Evolutionary conservation across 2,888 invertebrate genomes (phyloP).

Genomic region (Ephialtes manifestator): DNA sequence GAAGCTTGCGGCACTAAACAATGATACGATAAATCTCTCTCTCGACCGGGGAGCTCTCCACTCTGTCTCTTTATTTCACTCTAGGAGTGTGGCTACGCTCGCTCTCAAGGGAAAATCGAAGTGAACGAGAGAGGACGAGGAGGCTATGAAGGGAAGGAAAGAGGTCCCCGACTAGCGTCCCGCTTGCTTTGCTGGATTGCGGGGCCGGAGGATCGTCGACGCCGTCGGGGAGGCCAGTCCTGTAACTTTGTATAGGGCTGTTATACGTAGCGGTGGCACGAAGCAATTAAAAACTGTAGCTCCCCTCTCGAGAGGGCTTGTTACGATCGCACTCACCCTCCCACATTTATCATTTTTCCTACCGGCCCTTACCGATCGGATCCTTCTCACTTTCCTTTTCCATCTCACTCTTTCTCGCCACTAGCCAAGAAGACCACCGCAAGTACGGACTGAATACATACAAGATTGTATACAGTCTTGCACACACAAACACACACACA

Average conservation of each 20-base stretch:
- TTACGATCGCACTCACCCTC: constrained; percentile 79
- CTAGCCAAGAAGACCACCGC: neutral
- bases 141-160: neutral
- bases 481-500: constrained; percentile 10
- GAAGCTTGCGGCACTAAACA: constrained; percentile 81
- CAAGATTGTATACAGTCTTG: neutral
- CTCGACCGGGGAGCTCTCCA: constrained; percentile 70
- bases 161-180: constrained; percentile 56
- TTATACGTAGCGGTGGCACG: constrained; percentile 64
- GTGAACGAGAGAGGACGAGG: constrained; percentile 48
- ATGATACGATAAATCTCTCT: constrained; percentile 83
- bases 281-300: constrained; percentile 76
- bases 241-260: constrained; percentile 25
- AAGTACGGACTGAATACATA: neutral
- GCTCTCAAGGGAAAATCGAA: constrained; percentile 67
- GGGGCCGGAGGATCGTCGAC: constrained; percentile 30
- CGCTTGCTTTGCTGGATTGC: constrained; percentile 34
- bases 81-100: constrained; percentile 46
- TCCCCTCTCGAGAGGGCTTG: constrained; percentile 81
- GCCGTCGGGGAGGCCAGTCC: constrained; percentile 16
- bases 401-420: constrained; percentile 2
- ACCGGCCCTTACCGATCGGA: constrained; percentile 70
- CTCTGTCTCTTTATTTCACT: constrained; percentile 75
- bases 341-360: constrained; percentile 83
- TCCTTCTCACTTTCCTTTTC: constrained; percentile 39